A percentile compares a stretch with the other conserved stretches of the same genome.
These are phyloP conservation scores for Ectemnius lituratus DNA, from an alignment of 2,888 invertebrate genomes.

Conservation along the genomic window DNA sequence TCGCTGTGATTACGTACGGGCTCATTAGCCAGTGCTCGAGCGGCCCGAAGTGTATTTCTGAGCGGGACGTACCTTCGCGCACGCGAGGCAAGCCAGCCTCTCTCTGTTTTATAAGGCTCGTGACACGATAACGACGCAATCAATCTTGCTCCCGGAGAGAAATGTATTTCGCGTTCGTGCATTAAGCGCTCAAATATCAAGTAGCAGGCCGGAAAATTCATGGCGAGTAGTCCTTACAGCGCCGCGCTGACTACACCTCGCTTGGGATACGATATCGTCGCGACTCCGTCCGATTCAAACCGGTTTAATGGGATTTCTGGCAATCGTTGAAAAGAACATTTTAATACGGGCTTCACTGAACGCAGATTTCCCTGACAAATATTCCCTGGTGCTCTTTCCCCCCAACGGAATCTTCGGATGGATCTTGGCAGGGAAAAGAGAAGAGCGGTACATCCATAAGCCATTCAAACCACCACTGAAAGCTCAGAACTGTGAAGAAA, in stretches of 20 bases:
- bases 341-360: slow-evolving; percentile 39
- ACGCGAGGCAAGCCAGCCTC: slow-evolving; percentile 36
- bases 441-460: neutral
- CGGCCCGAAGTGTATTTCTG: slow-evolving; percentile 4
- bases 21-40: slow-evolving; percentile 39
- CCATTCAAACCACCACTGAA: slow-evolving; percentile 2
- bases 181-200: slow-evolving; percentile 54
- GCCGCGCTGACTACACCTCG: slow-evolving; percentile 29
- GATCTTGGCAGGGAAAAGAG: slow-evolving; percentile 8
- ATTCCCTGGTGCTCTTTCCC: slow-evolving; percentile 6
- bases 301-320: slow-evolving; percentile 56
- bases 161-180: slow-evolving; percentile 56
- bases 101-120: slow-evolving; percentile 40
- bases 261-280: slow-evolving; percentile 27
- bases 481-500: slow-evolving; percentile 7
- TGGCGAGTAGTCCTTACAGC: slow-evolving; percentile 44
- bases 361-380: slow-evolving; percentile 7
- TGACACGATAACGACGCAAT: slow-evolving; percentile 58
- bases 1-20: slow-evolving; percentile 45
- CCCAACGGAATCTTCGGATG: slow-evolving; percentile 7
- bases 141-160: slow-evolving; percentile 54
- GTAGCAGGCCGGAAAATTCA: slow-evolving; percentile 51
- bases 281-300: slow-evolving; percentile 47
- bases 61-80: slow-evolving; percentile 35
- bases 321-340: slow-evolving; percentile 52